Evolutionary conservation across 2,888 invertebrate genomes (phyloP), one percentile per base, ranked within the genome.

Genomic region (Lingula anatina): DNA sequence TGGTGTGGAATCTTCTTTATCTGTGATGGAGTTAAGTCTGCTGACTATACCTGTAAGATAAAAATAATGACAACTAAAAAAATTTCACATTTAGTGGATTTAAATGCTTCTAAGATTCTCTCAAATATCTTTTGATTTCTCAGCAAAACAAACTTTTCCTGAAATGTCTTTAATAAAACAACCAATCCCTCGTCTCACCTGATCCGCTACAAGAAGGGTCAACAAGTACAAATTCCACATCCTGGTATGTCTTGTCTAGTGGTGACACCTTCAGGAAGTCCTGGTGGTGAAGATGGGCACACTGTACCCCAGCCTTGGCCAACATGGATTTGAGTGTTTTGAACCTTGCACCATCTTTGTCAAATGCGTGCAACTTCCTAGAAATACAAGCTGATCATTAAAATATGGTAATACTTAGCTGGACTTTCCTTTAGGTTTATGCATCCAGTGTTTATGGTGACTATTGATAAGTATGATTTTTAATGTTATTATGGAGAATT

Each of bases 141-240:
- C 2, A 12, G 23, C 18, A 53, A 51, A 44, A 18, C 44, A 37
- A 5, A 5, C n/a, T 44, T 5, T 26, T 15, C 12, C 15, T 18
- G 23, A 5, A 15, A 15, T 2, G 35, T 23, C 21, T 15, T 36
- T 21, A 9, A 15, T 24, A 15, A 20, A 18, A 20, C n/a, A 21
- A n/a, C n/a, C n/a, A n/a, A n/a, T n/a, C n/a, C n/a, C n/a, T n/a
- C n/a, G n/a, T 20, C 53, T 46, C 54, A 76, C 92, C 96, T 73
- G 93, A 90, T 38, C 97, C 96, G 24, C 93, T 90, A 76, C 99
- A 99, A 49, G 93, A 90, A 0, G 97, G 96, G 79, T 99, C 99
- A 0, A 99, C 85, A n/a, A 97, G 79, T 60, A 95, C 87, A 66
- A 90, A 93, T 72, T 91, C 86, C 0, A 94, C 88, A 27, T 62